Evolutionary conservation across 37 sponge, comb jelly and placozoan species (phyloP), one percentile per base, ranked within the genome.

Genomic region (Beroe ovata): DNA sequence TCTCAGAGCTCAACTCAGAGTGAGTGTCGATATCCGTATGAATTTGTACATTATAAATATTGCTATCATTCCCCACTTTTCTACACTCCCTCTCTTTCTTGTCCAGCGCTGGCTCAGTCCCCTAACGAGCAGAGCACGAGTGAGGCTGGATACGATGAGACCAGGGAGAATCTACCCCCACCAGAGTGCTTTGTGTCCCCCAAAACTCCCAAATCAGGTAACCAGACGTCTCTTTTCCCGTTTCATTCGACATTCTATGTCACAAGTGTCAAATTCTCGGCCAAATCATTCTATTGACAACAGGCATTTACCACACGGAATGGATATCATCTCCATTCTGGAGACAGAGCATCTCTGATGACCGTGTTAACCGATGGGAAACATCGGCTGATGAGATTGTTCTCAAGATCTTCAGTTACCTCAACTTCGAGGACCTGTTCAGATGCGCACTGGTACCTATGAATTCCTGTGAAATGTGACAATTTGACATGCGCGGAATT

Each of bases 241-340:
- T n/a, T n/a, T n/a, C n/a, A n/a, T n/a, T n/a, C n/a, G n/a, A n/a
- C n/a, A n/a, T n/a, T n/a, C n/a, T n/a, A n/a, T n/a, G n/a, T n/a
- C n/a, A n/a, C n/a, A n/a, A n/a, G n/a, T n/a, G n/a, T n/a, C n/a
- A n/a, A n/a, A n/a, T n/a, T n/a, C n/a, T n/a, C n/a, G n/a, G n/a
- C n/a, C n/a, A n/a, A n/a, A n/a, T n/a, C n/a, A n/a, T n/a, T n/a
- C n/a, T n/a, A n/a, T n/a, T n/a, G n/a, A n/a, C n/a, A n/a, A 63
- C 22, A 77, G 84, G 54, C 28, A 41, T 77, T 25, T 77, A 42
- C 54, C 84, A 77, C 54, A 40, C 84, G 23, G 84, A 77, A 20
- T 77, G 84, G 84, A 77, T 77, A 77, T 77, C 84, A 16, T 77
- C 84, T 1, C 84, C 84, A 3, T 77, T 77, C 28, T 77, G 84